Percentiles rank a stretch among this genome's conserved stretches.
phyloP scores from a whole-genome alignment of 2,797 vertebrate species.

The Melanotaenia nigrans region DNA sequence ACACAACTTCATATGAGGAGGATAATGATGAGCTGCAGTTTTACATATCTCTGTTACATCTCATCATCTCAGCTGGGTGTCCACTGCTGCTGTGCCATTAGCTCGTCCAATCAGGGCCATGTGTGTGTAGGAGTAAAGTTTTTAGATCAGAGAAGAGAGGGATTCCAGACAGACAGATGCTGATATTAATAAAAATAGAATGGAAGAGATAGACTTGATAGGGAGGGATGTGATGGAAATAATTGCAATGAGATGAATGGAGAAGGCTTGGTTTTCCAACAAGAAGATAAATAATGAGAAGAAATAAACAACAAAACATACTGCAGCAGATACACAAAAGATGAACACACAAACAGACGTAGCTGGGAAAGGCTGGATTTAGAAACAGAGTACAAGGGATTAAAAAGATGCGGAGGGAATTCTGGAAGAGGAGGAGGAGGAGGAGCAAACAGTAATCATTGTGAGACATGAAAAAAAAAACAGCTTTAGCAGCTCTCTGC shows the following conservation, averaged over 20 bases:
- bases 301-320: conserved; percentile 40
- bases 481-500: conserved; percentile 19
- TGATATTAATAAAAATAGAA: conserved; percentile 55
- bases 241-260: conserved; percentile 35
- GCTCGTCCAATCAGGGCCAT: conserved; percentile 50
- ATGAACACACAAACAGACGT: conserved; percentile 8
- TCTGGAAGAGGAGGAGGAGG: conserved; percentile 9
- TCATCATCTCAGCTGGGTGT: conserved; percentile 50
- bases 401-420: conserved; percentile 19
- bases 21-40: conserved; percentile 38
- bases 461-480: conserved; percentile 54
- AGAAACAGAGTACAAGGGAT: conserved; percentile 22
- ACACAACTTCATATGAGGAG: conserved; percentile 32
- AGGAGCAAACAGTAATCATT: conserved; percentile 31
- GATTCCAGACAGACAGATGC: conserved; percentile 55
- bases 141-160: conserved; percentile 45
- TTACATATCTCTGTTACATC: conserved; percentile 22
- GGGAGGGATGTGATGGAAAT: conserved; percentile 42
- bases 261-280: conserved; percentile 28
- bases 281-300: conserved; percentile 48
- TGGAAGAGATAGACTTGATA: conserved; percentile 32
- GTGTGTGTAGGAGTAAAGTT: conserved; percentile 52
- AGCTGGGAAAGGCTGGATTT: conserved; percentile 31
- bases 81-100: conserved; percentile 48
- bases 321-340: conserved; percentile 26